Conservation (phyloP, 2,113 vertebrate genomes). For the Strix uralensis region DNA sequence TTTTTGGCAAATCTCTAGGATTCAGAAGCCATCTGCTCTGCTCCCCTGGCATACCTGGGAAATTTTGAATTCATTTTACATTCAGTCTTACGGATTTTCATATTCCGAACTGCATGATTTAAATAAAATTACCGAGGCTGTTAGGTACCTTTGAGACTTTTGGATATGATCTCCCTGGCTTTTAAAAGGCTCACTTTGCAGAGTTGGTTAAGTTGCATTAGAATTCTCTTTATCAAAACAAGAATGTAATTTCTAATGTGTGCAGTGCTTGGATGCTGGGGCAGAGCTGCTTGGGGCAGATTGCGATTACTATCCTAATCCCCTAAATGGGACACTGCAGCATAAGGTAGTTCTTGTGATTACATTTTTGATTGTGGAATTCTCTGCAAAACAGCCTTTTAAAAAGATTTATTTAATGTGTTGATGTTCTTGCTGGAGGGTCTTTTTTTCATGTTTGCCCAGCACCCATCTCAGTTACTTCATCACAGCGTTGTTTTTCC, state of each 20-base stretch:
- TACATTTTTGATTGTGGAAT: neutral
- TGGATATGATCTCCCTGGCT: neutral
- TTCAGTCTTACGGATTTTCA: neutral
- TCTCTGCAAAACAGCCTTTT: neutral
- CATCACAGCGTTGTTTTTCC: neutral
- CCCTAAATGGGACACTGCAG: slow-evolving; percentile 43
- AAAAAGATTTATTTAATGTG: neutral
- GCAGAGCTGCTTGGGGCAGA: slow-evolving; percentile 36
- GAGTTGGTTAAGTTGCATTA: neutral
- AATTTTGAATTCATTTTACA: neutral
- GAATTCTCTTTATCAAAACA: neutral
- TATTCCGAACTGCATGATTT: neutral
- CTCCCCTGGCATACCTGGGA: slow-evolving; percentile 1
- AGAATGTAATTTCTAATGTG: neutral
- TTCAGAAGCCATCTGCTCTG: slow-evolving; percentile 33
- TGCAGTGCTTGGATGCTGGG: neutral
- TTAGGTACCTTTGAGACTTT: neutral
- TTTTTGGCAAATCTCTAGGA: neutral
- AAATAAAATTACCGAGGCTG: neutral
- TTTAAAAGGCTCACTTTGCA: neutral
- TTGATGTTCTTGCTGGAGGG: neutral
- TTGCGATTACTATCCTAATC: slow-evolving; percentile 51
- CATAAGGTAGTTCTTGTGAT: slow-evolving; percentile 19
- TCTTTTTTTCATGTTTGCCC: neutral
- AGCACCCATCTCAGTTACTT: neutral